Evolutionary conservation across 2,888 invertebrate genomes (phyloP).

Genomic region (Epinotia brunnichana): DNA sequence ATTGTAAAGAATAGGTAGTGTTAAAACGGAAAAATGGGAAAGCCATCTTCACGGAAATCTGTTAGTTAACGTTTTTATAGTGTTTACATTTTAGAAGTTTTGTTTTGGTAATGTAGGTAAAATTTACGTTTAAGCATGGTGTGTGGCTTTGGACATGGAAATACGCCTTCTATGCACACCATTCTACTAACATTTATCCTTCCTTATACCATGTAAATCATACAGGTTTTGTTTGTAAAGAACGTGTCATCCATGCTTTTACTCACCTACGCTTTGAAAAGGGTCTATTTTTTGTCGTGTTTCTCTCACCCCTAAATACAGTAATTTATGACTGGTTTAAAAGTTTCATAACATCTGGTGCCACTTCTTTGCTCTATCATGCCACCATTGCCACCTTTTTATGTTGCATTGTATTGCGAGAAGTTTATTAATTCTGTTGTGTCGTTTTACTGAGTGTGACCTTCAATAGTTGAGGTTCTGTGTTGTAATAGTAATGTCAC

Average conservation of each 20-base stretch:
- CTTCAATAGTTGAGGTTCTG: background rate
- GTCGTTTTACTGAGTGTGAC: background rate
- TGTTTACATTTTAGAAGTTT: conserved; percentile 35
- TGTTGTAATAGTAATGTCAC: background rate
- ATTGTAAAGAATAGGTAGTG: conserved; percentile 2
- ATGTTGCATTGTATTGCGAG: background rate
- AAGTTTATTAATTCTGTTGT: background rate
- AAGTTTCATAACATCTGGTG: conserved; percentile 15
- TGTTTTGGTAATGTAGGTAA: conserved; percentile 53
- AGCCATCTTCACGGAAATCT: conserved; percentile 57
- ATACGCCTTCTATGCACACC: background rate
- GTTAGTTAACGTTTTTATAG: conserved; percentile 59
- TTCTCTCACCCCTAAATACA: background rate
- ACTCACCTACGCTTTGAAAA: background rate
- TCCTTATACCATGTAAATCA: background rate
- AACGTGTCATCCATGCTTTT: conserved; percentile 17
- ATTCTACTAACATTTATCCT: conserved; percentile 12
- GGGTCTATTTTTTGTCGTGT: conserved; percentile 26
- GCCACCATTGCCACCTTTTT: background rate
- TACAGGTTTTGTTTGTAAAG: conserved; percentile 5
- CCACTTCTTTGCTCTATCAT: background rate
- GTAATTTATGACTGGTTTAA: background rate
- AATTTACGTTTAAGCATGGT: conserved; percentile 42
- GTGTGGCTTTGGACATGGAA: conserved; percentile 45
- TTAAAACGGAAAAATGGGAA: conserved; percentile 58